A percentile compares a stretch with the other conserved stretches of the same genome.
Conservation (phyloP, 35 echinoderm and acorn worm genomes). For the Heliocidaris tuberculata region DNA sequence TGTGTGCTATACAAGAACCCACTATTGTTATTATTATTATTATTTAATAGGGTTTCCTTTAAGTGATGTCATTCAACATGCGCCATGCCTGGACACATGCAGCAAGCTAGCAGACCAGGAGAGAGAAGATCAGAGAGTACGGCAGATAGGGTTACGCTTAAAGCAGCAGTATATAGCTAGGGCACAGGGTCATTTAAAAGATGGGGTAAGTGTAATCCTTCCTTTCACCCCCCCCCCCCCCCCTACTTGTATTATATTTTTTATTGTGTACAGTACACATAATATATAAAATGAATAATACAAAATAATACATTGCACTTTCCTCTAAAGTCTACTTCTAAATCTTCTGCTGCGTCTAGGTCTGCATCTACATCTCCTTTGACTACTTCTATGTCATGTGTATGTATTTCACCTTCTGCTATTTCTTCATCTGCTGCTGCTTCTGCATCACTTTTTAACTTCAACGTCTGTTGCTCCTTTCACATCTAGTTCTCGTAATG, state of each 20-base stretch:
- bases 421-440: too few species aligned
- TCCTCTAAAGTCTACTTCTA: too few species aligned
- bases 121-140: constrained; percentile 28
- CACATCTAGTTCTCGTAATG: too few species aligned
- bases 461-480: too few species aligned
- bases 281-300: too few species aligned
- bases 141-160: constrained; percentile 38
- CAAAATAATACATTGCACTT: neutral
- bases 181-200: constrained; percentile 39
- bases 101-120: neutral
- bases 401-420: too few species aligned
- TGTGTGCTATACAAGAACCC: too few species aligned
- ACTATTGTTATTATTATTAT: neutral
- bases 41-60: constrained; percentile 27
- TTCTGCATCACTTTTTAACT: too few species aligned
- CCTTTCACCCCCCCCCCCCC: neutral
- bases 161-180: constrained; percentile 56
- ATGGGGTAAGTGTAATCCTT: constrained; percentile 27
- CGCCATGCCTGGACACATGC: constrained; percentile 55
- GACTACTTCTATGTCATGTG: too few species aligned
- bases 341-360: too few species aligned
- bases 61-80: constrained; percentile 37
- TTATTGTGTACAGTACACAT: neutral
- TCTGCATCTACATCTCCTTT: too few species aligned
- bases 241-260: neutral